These are phyloP conservation scores for Molossus molossus DNA, from an alignment of 2,797 vertebrate genomes.

Conservation along the genomic window DNA sequence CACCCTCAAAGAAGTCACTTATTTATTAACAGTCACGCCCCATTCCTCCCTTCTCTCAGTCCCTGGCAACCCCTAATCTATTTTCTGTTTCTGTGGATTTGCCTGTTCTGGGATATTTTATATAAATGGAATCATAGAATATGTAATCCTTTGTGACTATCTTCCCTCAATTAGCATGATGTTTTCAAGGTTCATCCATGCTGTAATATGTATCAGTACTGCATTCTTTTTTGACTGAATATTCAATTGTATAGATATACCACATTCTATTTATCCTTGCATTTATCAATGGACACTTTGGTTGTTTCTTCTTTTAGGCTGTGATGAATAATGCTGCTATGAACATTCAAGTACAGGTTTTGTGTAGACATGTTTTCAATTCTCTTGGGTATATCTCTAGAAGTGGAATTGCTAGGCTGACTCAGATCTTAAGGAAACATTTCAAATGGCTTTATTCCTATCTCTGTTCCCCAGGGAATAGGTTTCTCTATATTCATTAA, in stretches of 20 bases:
- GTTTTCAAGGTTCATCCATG: neutral
- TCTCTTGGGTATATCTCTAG: slow-evolving; percentile 3
- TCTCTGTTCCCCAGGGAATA: neutral
- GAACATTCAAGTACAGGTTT: neutral
- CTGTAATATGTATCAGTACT: neutral
- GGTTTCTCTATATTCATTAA: slow-evolving; percentile 29
- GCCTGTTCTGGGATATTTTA: slow-evolving; percentile 6
- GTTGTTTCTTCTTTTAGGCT: neutral
- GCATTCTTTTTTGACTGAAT: neutral
- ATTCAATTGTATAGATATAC: neutral
- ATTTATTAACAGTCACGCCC: neutral
- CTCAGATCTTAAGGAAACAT: slow-evolving; percentile 30
- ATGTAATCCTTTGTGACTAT: neutral
- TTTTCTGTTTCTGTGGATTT: slow-evolving; percentile 65
- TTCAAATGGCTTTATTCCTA: neutral
- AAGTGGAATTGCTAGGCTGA: neutral
- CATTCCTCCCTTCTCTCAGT: neutral
- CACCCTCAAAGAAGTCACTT: neutral
- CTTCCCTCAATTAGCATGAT: slow-evolving; percentile 21
- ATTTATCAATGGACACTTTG: neutral
- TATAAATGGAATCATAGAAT: neutral
- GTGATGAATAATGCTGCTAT: neutral
- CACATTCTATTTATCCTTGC: neutral
- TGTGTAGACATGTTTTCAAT: neutral
- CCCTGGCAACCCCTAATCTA: neutral